Percentiles rank a stretch among this genome's conserved stretches.
phyloP scores from a whole-genome alignment of 2,113 vertebrate genomes.

The Erpornis zantholeuca region DNA sequence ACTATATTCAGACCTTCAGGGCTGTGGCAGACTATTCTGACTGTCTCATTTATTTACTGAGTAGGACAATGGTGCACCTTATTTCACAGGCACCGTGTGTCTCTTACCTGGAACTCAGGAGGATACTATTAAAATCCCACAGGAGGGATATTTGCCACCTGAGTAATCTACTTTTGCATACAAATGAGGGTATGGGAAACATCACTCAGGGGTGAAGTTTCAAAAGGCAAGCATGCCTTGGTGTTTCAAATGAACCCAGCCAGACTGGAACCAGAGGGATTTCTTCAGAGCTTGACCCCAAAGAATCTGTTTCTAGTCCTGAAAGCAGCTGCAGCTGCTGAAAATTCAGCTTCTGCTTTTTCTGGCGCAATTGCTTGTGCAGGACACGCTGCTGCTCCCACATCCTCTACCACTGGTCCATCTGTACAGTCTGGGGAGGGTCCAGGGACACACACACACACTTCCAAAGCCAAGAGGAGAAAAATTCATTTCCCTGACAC shows the following conservation, averaged over 20 bases:
- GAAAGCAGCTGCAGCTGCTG: slow-evolving; percentile 40
- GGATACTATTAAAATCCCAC: background rate
- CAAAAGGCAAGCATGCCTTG: background rate
- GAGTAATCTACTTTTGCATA: background rate
- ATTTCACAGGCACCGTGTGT: background rate
- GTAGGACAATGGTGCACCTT: background rate
- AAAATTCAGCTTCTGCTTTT: slow-evolving; percentile 51
- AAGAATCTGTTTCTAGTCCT: background rate
- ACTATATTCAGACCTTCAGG: background rate
- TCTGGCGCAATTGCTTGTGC: slow-evolving; percentile 5
- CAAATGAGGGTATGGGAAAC: background rate
- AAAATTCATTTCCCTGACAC: background rate
- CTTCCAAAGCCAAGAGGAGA: slow-evolving; percentile 26
- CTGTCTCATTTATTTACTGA: background rate
- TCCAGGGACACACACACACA: slow-evolving; percentile 37
- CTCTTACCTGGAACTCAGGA: background rate
- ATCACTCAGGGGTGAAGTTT: background rate
- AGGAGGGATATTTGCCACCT: background rate
- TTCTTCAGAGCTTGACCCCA: slow-evolving; percentile 17
- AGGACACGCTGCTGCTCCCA: slow-evolving; percentile 30
- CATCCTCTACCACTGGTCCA: slow-evolving; percentile 28
- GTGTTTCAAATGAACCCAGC: background rate
- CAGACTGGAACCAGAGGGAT: slow-evolving; percentile 3
- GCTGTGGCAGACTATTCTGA: background rate
- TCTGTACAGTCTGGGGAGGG: slow-evolving; percentile 22